Evolutionary conservation across 2,797 vertebrate genomes (phyloP), one percentile per base, ranked within the genome.

Genomic region (Takifugu rubripes): DNA sequence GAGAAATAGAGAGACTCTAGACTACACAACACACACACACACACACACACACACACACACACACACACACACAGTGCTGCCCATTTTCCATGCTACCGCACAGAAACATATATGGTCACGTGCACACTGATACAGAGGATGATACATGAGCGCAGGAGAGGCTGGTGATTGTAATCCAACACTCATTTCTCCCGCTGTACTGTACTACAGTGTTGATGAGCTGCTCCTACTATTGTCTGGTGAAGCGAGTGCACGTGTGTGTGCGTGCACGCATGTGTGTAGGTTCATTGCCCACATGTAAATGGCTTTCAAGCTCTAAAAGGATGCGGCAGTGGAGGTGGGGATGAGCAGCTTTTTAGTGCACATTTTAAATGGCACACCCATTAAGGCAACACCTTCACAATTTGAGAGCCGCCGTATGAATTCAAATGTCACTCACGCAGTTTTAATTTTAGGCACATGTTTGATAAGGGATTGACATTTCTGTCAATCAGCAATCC

Each of bases 1-100:
- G 86, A 89, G 87, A 84, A 86, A 87, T 83, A 78, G 80, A 72
- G 59, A 81, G 77, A 84, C 77, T 85, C 81, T 83, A 68, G 72
- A 82, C 63, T 64, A 69, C 48, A 69, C 61, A 79, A 42, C 48
- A 48, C 68, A 31, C 52, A 52, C 52, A 44, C 49, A 54, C 55
- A 56, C 72, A 59, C 26, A 52, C 44, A 9, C 43, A 47, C 50
- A 14, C 49, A 25, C 43, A 49, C 40, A 16, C 49, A 59, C 55
- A 59, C 70, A 51, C 6, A 45, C n/a, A 49, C 44, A 51, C 29
- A 36, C 55, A 12, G 2, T 31, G 26, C 36, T 61, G 56, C 27
- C 54, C 50, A 44, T 43, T 24, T 25, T 24, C 45, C 46, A 21
- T 10, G 5, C 21, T 21, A 21, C 5, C 49, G 15, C 46, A 51